A percentile compares a stretch with the other conserved stretches of the same genome.
Conservation (phyloP, 2,113 vertebrate species). For the Choloepus hoffmanni region DNA sequence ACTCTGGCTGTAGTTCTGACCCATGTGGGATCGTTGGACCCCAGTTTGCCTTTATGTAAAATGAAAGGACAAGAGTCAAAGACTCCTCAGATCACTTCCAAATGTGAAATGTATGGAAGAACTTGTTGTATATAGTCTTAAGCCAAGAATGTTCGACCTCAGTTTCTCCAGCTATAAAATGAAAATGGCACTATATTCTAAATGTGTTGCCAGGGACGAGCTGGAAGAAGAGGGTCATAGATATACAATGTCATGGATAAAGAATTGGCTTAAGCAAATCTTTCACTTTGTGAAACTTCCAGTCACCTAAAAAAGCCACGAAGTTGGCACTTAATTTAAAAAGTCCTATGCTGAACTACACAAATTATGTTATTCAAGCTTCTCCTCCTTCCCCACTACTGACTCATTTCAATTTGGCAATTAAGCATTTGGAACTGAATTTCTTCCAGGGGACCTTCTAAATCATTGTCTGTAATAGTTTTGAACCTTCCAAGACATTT, state of each 20-base stretch:
- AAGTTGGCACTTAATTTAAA: background rate
- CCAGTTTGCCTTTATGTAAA: background rate
- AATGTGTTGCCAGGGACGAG: background rate
- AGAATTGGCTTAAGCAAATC: background rate
- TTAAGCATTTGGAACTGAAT: background rate
- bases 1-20: background rate
- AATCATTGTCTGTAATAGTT: background rate
- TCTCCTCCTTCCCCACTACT: background rate
- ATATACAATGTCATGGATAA: background rate
- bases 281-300: background rate
- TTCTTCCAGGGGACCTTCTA: background rate
- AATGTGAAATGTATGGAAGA: slow-evolving; percentile 12
- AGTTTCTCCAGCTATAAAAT: slow-evolving; percentile 58
- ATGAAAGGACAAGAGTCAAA: background rate
- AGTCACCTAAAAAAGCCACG: background rate
- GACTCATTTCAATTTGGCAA: background rate
- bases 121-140: background rate
- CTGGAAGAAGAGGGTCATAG: background rate
- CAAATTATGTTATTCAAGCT: background rate
- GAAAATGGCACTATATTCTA: background rate
- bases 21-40: background rate
- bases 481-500: background rate
- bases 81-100: background rate
- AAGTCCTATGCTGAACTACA: background rate
- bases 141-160: slow-evolving; percentile 48